Percentiles rank a stretch among this genome's conserved stretches.
Evolutionary conservation across 1,140 invertebrate species (phyloP).

Genomic region (Carcinoscorpius rotundicauda): DNA sequence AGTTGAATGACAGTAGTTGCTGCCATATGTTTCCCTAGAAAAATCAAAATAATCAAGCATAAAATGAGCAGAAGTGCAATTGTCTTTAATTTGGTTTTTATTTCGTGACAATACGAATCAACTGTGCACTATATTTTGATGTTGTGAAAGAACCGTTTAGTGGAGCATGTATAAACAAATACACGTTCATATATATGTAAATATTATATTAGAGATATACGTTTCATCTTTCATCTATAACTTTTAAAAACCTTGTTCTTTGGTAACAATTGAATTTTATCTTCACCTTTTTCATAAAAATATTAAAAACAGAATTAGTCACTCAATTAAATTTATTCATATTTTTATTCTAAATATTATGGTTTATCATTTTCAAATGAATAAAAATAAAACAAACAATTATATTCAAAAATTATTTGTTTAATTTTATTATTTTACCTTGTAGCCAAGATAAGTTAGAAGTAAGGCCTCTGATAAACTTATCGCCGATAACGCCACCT

Average conservation of each 20-base stretch:
- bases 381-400: slow-evolving; percentile 5
- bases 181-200: background rate
- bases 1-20: slow-evolving; percentile 85
- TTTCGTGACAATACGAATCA: too few species aligned
- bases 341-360: slow-evolving; percentile 6
- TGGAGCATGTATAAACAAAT: background rate
- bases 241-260: too few species aligned
- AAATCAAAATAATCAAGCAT: slow-evolving; percentile 26
- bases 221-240: background rate
- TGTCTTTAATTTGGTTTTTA: background rate
- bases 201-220: slow-evolving; percentile 2
- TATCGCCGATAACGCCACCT: slow-evolving; percentile 69
- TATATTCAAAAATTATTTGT: background rate
- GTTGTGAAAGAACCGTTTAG: background rate
- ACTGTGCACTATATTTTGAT: too few species aligned
- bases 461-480: slow-evolving; percentile 82
- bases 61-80: background rate
- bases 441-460: slow-evolving; percentile 93
- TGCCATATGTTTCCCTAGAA: slow-evolving; percentile 92
- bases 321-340: background rate
- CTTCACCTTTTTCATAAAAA: background rate
- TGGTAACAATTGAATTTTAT: slow-evolving; percentile 4
- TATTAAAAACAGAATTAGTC: background rate
- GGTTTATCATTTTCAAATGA: slow-evolving; percentile 4
- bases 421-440: slow-evolving; percentile 48